A percentile compares a stretch with the other conserved stretches of the same genome.
These are phyloP conservation scores for Nowickia ferox DNA, from an alignment of 2,888 invertebrate genomes.

Conservation along the genomic window DNA sequence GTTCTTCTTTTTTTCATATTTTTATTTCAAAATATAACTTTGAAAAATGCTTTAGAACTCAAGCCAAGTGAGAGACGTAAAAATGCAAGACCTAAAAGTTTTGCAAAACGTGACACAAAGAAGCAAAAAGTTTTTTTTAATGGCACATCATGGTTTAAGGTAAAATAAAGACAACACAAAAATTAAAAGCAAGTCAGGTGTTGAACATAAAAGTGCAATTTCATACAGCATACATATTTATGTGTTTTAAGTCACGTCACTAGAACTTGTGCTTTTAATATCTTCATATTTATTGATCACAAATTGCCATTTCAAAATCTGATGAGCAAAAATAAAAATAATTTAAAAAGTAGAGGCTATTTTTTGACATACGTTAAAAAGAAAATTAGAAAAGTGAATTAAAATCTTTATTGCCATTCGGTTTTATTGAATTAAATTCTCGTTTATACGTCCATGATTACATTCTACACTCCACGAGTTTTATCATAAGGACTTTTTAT, in stretches of 20 bases:
- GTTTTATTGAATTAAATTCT: too few relatives aligned
- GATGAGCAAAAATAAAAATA: conserved; percentile 17
- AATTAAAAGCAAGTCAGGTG: conserved; percentile 65
- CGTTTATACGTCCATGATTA: too few relatives aligned
- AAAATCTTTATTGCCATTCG: too few relatives aligned
- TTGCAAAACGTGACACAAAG: conserved; percentile 61
- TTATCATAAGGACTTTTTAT: too few relatives aligned
- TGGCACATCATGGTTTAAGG: conserved; percentile 34
- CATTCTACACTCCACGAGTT: too few relatives aligned
- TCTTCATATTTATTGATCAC: conserved; percentile 36
- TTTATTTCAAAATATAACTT: conserved; percentile 34
- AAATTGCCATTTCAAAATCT: conserved; percentile 10
- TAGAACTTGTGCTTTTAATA: conserved; percentile 30
- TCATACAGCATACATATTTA: conserved; percentile 18
- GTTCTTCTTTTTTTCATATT: conserved; percentile 9
- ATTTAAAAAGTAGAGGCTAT: neutral
- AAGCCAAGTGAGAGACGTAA: conserved; percentile 46
- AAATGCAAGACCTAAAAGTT: conserved; percentile 66
- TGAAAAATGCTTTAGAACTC: conserved; percentile 62
- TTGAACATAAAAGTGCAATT: conserved; percentile 62
- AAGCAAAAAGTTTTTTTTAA: conserved; percentile 39
- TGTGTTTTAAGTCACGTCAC: conserved; percentile 45
- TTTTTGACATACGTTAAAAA: neutral
- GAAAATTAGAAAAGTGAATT: too few relatives aligned
- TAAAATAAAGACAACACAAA: conserved; percentile 42